Percentiles rank a stretch among this genome's conserved stretches.
These are phyloP conservation scores for Porphyrio hochstetteri DNA, from an alignment of 2,113 vertebrate species.

Conservation along the genomic window DNA sequence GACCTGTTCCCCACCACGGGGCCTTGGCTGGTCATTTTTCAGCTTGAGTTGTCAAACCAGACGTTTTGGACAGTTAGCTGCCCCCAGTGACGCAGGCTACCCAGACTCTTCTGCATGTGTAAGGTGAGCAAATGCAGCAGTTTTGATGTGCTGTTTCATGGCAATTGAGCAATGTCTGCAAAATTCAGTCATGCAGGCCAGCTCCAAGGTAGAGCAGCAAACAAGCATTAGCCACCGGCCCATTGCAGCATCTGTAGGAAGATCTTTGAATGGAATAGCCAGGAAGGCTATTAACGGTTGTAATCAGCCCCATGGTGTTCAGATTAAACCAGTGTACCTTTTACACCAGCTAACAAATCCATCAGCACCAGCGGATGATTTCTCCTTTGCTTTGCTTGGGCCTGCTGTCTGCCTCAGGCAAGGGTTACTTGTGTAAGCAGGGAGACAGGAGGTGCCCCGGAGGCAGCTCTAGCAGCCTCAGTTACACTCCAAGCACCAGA, in stretches of 20 bases:
- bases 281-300: constrained; percentile 2
- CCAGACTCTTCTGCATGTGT: background rate
- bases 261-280: background rate
- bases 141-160: background rate
- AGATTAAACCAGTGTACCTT: background rate
- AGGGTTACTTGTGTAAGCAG: background rate
- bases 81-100: background rate
- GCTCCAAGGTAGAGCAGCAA: background rate
- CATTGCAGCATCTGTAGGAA: background rate
- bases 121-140: background rate
- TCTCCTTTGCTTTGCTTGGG: constrained; percentile 30
- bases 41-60: background rate
- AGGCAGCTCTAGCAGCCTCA: background rate
- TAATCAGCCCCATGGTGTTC: background rate
- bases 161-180: background rate
- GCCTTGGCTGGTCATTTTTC: background rate
- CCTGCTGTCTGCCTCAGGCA: constrained; percentile 26
- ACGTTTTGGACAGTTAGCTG: background rate
- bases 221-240: background rate
- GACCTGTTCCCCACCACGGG: background rate
- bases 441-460: background rate
- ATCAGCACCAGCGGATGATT: background rate
- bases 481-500: background rate
- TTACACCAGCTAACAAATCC: constrained; percentile 41
- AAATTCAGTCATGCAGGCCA: background rate